Evolutionary conservation across 2,113 vertebrate species (phyloP).

Genomic region (Salminus brasiliensis): DNA sequence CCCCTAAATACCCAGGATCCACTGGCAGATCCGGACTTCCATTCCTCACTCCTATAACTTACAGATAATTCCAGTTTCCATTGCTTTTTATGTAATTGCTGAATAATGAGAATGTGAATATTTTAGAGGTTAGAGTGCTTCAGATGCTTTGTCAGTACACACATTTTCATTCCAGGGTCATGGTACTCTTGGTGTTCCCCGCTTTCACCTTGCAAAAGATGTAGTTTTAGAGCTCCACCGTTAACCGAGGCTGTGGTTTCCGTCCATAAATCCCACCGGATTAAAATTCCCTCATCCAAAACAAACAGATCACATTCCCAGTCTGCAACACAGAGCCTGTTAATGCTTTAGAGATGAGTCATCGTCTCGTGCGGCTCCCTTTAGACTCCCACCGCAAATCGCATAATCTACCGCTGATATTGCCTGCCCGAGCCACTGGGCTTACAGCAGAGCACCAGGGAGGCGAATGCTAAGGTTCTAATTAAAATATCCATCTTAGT

Average conservation of each 20-base stretch:
- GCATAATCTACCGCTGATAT: conserved; percentile 40
- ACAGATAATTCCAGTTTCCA: not conserved
- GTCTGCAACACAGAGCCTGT: conserved; percentile 30
- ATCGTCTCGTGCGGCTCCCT: conserved; percentile 20
- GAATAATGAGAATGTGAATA: too few relatives aligned
- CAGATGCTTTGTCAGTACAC: not conserved
- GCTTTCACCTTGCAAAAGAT: conserved; percentile 10
- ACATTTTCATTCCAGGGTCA: conserved; percentile 1
- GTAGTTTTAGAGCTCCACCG: conserved; percentile 14
- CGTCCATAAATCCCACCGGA: conserved; percentile 48
- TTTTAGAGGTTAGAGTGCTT: not conserved
- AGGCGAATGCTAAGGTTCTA: conserved; percentile 31
- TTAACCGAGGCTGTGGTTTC: conserved; percentile 41
- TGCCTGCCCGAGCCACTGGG: conserved; percentile 1
- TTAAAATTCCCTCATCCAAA: conserved; percentile 51
- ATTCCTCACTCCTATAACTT: too few relatives aligned
- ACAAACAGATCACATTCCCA: conserved; percentile 52
- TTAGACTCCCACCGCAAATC: conserved; percentile 32
- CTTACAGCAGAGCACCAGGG: not conserved
- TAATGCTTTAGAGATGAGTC: conserved; percentile 50
- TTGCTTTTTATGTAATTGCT: not conserved
- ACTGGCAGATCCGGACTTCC: too few relatives aligned
- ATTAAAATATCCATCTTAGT: conserved; percentile 43
- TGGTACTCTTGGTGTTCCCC: conserved; percentile 19
- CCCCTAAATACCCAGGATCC: too few relatives aligned